A percentile compares a stretch with the other conserved stretches of the same genome.
These are phyloP conservation scores for Passer domesticus DNA, from an alignment of 2,113 vertebrate species.

Conservation along the genomic window DNA sequence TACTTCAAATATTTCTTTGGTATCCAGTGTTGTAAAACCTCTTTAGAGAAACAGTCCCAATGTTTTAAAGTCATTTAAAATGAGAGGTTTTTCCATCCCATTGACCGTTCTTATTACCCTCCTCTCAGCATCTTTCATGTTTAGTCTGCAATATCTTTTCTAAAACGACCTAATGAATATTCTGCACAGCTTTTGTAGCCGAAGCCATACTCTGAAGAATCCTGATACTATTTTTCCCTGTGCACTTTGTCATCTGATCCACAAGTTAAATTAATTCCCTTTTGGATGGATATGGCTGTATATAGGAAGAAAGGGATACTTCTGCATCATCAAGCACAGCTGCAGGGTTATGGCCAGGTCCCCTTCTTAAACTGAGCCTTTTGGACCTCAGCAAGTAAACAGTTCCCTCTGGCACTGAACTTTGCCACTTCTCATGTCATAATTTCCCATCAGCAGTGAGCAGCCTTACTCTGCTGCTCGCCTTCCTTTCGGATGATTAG, in stretches of 20 bases:
- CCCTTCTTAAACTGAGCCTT: neutral
- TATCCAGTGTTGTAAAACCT: neutral
- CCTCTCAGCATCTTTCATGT: neutral
- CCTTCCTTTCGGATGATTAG: neutral
- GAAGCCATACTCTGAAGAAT: neutral
- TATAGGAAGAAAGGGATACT: neutral
- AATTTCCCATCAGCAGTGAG: neutral
- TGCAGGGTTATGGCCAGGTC: neutral
- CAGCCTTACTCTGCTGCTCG: neutral
- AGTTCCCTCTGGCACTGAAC: neutral
- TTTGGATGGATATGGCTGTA: neutral
- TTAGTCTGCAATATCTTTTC: neutral
- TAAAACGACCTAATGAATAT: neutral
- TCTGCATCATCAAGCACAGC: neutral
- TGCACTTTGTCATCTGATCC: neutral
- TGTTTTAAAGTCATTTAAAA: neutral
- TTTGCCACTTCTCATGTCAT: neutral
- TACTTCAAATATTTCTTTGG: neutral
- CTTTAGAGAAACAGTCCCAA: neutral
- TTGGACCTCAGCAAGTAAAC: neutral
- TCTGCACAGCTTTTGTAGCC: neutral
- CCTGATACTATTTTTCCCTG: neutral
- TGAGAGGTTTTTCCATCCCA: neutral
- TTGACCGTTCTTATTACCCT: neutral
- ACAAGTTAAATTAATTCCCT: neutral